These are phyloP conservation scores for Troides oblongomaculatus DNA, from an alignment of 2,888 invertebrate species.

Conservation along the genomic window DNA sequence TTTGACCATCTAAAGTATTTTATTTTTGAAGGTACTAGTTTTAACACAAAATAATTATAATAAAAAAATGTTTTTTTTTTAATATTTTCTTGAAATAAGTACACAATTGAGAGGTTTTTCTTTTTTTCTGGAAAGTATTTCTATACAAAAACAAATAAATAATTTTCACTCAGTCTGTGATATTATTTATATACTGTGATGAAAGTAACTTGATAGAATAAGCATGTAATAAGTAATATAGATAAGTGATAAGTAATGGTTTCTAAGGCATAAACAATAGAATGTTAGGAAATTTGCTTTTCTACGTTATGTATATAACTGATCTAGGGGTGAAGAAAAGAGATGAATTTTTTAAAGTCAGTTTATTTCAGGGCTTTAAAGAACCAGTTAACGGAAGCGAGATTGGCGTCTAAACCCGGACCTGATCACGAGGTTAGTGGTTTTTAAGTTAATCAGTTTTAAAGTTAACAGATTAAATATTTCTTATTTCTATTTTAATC, in stretches of 20 bases:
- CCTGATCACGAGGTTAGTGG: conserved; percentile 96
- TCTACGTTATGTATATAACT: not conserved
- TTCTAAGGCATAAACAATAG: not conserved
- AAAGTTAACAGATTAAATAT: not conserved
- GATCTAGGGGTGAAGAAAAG: not conserved
- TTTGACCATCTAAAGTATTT: too few relatives aligned
- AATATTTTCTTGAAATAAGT: too few relatives aligned
- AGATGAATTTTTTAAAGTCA: conserved; percentile 6
- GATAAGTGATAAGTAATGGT: not conserved
- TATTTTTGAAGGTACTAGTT: too few relatives aligned
- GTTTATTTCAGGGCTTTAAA: conserved; percentile 78
- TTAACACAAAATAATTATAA: too few relatives aligned
- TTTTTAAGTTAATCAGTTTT: not conserved
- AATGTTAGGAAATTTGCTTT: not conserved
- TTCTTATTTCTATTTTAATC: not conserved
- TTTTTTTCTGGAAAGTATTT: too few relatives aligned
- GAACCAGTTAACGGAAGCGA: conserved; percentile 84
- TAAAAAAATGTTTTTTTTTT: too few relatives aligned
- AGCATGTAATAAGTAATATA: not conserved
- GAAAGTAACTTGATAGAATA: not conserved
- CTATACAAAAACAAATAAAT: too few relatives aligned
- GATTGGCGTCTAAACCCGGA: conserved; percentile 89
- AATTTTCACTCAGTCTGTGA: too few relatives aligned
- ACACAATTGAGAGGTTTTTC: too few relatives aligned
- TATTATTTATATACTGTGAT: not conserved